Evolutionary conservation across 2,113 vertebrate species (phyloP).

Genomic region (Rhombomys opimus): DNA sequence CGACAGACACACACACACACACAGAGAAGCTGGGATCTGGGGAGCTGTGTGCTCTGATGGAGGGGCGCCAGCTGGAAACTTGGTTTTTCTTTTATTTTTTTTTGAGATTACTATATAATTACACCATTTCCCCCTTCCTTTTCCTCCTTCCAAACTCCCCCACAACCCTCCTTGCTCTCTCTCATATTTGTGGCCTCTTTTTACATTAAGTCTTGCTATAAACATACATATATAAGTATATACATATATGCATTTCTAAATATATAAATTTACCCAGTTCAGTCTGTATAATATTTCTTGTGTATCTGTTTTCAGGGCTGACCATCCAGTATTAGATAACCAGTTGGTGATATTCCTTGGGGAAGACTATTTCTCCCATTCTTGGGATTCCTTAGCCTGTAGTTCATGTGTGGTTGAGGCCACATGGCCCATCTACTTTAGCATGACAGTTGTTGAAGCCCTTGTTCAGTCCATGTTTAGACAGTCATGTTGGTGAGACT

Average conservation of each 20-base stretch:
- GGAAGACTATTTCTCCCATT: not conserved
- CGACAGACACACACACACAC: not conserved
- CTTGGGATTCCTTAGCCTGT: not conserved
- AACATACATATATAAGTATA: not conserved
- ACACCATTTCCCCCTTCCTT: not conserved
- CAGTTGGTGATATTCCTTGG: not conserved
- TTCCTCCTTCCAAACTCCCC: not conserved
- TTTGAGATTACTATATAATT: not conserved
- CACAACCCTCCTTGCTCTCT: not conserved
- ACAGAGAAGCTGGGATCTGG: not conserved
- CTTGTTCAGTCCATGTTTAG: not conserved
- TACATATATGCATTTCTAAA: not conserved
- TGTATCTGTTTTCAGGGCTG: not conserved
- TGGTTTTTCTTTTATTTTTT: not conserved
- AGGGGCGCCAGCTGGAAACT: not conserved
- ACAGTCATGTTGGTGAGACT: not conserved
- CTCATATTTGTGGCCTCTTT: not conserved
- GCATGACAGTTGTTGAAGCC: not conserved
- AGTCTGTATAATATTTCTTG: not conserved
- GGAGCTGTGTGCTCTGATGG: not conserved
- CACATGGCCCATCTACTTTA: not conserved
- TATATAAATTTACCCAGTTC: not conserved
- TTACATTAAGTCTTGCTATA: not conserved
- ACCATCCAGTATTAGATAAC: not conserved
- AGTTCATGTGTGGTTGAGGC: not conserved